phyloP scores from a whole-genome alignment of 2,888 invertebrate genomes.

The Willowsia nigromaculata region DNA sequence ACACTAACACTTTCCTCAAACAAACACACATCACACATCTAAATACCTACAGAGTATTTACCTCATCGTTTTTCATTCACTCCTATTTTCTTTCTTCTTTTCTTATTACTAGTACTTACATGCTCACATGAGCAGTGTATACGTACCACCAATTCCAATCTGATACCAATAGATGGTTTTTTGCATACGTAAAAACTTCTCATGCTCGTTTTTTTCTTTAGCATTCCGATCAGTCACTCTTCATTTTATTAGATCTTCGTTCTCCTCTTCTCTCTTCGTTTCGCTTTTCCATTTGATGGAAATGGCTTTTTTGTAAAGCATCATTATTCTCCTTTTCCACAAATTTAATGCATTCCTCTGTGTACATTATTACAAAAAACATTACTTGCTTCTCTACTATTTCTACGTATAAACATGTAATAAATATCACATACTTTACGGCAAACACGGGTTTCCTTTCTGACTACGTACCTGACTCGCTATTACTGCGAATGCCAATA shows the following conservation, averaged over 20 bases:
- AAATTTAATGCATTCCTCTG: constrained; percentile 63
- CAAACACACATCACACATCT: constrained; percentile 14
- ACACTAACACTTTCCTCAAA: constrained; percentile 4
- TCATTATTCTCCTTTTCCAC: constrained; percentile 63
- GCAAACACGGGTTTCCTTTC: background rate
- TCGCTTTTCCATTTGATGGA: constrained; percentile 33
- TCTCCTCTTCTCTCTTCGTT: constrained; percentile 14
- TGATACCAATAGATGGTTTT: background rate
- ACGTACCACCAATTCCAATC: background rate
- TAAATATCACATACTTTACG: background rate
- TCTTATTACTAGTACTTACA: constrained; percentile 35
- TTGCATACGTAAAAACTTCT: constrained; percentile 38
- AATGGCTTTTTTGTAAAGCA: constrained; percentile 55
- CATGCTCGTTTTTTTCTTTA: constrained; percentile 37
- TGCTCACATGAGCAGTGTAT: background rate
- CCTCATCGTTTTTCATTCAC: constrained; percentile 29
- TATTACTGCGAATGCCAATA: background rate
- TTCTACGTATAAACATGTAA: background rate
- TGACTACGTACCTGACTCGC: background rate
- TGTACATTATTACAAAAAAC: constrained; percentile 27
- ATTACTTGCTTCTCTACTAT: constrained; percentile 29
- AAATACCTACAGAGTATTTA: constrained; percentile 26
- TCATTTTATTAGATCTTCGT: constrained; percentile 66
- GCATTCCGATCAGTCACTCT: constrained; percentile 71
- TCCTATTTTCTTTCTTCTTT: constrained; percentile 31